Evolutionary conservation across 64 coral and sea anemone genomes (phyloP), one percentile per base, ranked within the genome.

Genomic region (Actinia tenebrosa): DNA sequence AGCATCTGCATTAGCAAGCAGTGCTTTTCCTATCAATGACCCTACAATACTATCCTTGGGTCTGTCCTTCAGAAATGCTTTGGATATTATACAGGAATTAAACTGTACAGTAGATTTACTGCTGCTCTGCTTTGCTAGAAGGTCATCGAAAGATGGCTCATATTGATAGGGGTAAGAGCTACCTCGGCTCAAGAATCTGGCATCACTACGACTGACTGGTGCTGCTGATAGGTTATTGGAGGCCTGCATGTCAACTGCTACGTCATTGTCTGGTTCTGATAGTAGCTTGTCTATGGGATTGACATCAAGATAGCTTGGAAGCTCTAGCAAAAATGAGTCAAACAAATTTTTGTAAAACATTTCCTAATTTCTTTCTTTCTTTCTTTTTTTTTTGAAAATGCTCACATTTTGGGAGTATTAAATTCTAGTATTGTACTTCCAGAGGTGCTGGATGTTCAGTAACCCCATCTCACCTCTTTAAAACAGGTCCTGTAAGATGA

Each of bases 61-160:
- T 80, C 90, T 91, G 27, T 98, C 96, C 77, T 98, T 98, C 11
- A 98, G 85, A 87, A 98, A 98, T 16, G 93, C 93, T 87, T 91
- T 95, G 80, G 93, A 86, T 37, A 98, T 98, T 50, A 93, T 95
- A 87, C 93, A 95, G 53, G 89, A 87, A 86, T 88, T 92, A 64
- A 98, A 95, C 10, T 98, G 96, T 18, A 95, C 89, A 1, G 96
- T 98, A 19, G 93, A 86, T 88, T 92, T 94, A 66, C 94, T 87
- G 45, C 62, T 75, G 45, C 77, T 75, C 20, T 80, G 78, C 22
- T 62, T 86, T 9, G 91, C 47, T 16, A 92, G 88, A 91, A 87
- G 89, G 60, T 96, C 94, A 47, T 96, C 94, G 3, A 92, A 52
- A 8, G 91, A 87, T 9, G 94, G 88, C 18, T 93, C 94, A 77